These are phyloP conservation scores for Sinocyclocheilus rhinocerous DNA, from an alignment of 2,113 vertebrate species.

Conservation along the genomic window DNA sequence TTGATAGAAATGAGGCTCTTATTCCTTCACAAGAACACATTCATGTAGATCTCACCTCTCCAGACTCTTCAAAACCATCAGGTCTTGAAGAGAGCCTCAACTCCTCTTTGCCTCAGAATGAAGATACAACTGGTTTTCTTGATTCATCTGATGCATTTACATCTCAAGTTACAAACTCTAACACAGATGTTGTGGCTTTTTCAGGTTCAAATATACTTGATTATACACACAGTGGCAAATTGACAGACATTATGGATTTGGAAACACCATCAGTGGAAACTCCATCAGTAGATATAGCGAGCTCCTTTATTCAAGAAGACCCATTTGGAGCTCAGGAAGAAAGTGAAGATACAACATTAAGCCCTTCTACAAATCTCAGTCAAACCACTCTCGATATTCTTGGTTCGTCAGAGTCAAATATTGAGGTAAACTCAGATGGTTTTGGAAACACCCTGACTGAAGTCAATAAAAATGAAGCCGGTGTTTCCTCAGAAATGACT, in stretches of 20 bases:
- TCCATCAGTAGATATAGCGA: not conserved
- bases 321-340: not conserved
- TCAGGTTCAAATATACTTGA: not conserved
- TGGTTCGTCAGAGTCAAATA: conserved; percentile 23
- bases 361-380: not conserved
- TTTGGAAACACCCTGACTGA: not conserved
- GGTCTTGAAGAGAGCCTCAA: not conserved
- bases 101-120: not conserved
- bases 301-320: conserved; percentile 15
- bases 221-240: not conserved
- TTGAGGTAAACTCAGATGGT: not conserved
- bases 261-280: not conserved
- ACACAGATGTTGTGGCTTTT: not conserved
- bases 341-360: not conserved
- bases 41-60: not conserved
- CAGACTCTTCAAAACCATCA: not conserved
- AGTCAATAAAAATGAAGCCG: not conserved
- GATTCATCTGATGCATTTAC: not conserved
- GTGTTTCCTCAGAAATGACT: not conserved
- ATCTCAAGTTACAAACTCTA: not conserved
- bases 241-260: not conserved
- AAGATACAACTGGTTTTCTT: not conserved
- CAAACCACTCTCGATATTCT: conserved; percentile 24
- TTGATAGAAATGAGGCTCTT: not conserved
- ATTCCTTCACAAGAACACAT: not conserved